Base-by-base conservation (phyloP, 2,888 invertebrate genomes). In the Hemicrepidius hirtus region DNA sequence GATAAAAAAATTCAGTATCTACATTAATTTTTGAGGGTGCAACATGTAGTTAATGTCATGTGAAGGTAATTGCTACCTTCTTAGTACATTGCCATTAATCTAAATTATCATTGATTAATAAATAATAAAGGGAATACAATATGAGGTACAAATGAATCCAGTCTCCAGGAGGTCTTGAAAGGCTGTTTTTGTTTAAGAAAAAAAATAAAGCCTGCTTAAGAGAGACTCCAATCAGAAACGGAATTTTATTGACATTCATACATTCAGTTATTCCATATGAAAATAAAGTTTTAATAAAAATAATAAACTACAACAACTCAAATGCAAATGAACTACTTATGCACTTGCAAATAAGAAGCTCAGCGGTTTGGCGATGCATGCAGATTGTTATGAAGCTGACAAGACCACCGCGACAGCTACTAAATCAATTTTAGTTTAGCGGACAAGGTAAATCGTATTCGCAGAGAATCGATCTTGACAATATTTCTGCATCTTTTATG, bases 301-400 rank as follows among this genome's bases (percentile, higher is more conserved):
- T 49, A 59, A 71, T 35, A 37, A 68, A 59, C 40, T 70, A 75
- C 67, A 63, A 57, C 53, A 67, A 49, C 41, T 32, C 37, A 70
- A 73, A 73, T 73, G 75, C 73, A 75, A 75, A 75, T 75, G 63
- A 67, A 73, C 75, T 75, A 75, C 75, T 75, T 75, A 75, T 75
- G 73, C 63, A 70, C 70, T 73, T 66, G 75, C 75, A 73, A 73
- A 75, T 75, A 75, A 75, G 75, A 70, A 64, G 73, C 65, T 72
- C 75, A 70, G 21, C 62, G 69, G 66, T 67, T 65, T 70, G 65
- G 49, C 67, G 68, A 67, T 70, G 70, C 71, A 68, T 66, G 59
- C 59, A 70, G 69, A 70, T 68, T 68, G 67, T 70, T 73, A 60
- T 68, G 68, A 66, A 57, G 40, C 53, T 60, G 73, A 73, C 73